Conservation (phyloP, 2,113 vertebrate genomes). For the Puffinus mauretanicus region DNA sequence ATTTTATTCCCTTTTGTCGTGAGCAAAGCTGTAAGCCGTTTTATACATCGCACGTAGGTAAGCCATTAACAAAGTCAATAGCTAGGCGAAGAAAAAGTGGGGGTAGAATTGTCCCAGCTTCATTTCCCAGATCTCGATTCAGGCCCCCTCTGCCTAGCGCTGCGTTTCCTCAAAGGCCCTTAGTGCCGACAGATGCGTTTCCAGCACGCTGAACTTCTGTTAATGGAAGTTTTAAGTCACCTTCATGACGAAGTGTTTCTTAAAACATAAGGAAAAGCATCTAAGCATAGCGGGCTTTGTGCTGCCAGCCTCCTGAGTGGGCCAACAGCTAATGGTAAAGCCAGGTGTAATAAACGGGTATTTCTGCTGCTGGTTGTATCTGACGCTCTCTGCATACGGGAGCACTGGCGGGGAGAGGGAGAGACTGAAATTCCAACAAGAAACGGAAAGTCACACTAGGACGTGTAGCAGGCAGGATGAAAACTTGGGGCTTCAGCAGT, state of each 20-base stretch:
- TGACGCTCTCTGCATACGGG: rapidly evolving
- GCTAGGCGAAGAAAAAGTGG: neutral
- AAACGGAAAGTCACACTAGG: neutral
- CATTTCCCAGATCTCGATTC: neutral
- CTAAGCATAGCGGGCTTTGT: neutral
- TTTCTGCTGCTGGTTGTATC: neutral
- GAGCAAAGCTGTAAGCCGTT: constrained; percentile 60
- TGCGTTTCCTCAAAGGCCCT: neutral
- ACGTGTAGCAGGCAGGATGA: neutral
- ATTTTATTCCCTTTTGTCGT: constrained; percentile 78
- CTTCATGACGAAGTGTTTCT: neutral
- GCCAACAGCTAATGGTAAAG: neutral
- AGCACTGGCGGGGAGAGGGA: neutral
- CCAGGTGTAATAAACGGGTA: rapidly evolving
- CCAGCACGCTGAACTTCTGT: neutral
- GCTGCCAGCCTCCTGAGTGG: neutral
- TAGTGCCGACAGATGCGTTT: neutral
- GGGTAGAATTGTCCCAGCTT: neutral
- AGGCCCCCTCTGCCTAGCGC: neutral
- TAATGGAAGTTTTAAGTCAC: neutral
- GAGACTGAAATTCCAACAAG: neutral
- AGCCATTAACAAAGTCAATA: constrained; percentile 30
- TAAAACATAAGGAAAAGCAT: neutral
- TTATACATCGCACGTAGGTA: constrained; percentile 51
- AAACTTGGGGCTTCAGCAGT: neutral